phyloP scores from a whole-genome alignment of 1,140 invertebrate genomes.

The Bactericera cockerelli region DNA sequence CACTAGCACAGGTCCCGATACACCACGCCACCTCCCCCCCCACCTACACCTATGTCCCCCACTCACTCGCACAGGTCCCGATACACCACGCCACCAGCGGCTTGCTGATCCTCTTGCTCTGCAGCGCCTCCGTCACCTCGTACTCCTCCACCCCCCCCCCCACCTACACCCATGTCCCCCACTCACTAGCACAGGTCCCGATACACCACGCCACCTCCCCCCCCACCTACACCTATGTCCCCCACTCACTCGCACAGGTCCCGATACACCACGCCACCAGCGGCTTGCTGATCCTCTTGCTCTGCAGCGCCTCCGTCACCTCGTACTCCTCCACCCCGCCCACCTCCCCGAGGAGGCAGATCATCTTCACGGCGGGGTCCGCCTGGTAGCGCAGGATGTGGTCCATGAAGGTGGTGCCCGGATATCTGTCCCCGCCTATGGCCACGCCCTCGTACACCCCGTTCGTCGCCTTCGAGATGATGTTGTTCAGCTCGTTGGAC shows the following conservation, averaged over 20 bases:
- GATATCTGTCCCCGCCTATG: constrained; percentile 98
- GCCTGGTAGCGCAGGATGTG: constrained; percentile 75
- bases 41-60: no score
- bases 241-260: constrained; percentile 53
- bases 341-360: constrained; percentile 92
- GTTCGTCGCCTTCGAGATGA: constrained; percentile 90
- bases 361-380: constrained; percentile 68
- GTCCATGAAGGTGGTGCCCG: constrained; percentile 96
- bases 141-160: no score
- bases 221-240: no score
- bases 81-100: no score
- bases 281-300: constrained; percentile 77
- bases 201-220: no score
- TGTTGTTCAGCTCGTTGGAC: constrained; percentile 99
- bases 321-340: constrained; percentile 99
- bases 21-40: no score
- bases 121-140: no score
- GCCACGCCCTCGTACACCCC: constrained; percentile 97
- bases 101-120: no score
- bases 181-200: no score
- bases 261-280: constrained; percentile 98
- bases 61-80: no score
- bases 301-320: constrained; percentile 75
- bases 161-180: no score
- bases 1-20: no score